Percentiles rank a stretch among this genome's conserved stretches.
phyloP scores from a whole-genome alignment of 2,888 invertebrate genomes.

The Pristionchus entomophagus region DNA sequence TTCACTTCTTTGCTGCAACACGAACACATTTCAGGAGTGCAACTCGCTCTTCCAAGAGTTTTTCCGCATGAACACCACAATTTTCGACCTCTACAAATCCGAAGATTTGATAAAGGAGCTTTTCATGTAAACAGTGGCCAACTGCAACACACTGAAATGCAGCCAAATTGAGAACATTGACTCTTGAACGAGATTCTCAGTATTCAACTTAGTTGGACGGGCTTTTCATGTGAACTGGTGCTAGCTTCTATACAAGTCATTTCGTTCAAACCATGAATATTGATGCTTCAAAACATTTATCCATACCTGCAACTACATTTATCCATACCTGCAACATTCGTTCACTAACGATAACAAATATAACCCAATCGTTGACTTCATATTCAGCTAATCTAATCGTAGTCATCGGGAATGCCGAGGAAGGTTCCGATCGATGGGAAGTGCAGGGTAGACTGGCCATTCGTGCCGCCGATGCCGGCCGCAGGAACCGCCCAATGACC shows the following conservation, averaged over 20 bases:
- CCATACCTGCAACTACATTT: too few species aligned
- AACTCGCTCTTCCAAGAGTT: constrained; percentile 36
- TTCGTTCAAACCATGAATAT: too few species aligned
- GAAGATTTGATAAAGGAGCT: constrained; percentile 1
- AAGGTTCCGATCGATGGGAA: constrained; percentile 71
- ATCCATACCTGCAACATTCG: too few species aligned
- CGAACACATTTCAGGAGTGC: constrained; percentile 7
- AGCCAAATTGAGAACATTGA: too few species aligned
- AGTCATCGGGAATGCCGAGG: constrained; percentile 71
- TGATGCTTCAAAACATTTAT: too few species aligned
- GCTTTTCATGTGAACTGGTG: too few species aligned
- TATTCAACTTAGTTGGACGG: too few species aligned
- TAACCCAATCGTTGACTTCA: too few species aligned
- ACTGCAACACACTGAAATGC: too few species aligned
- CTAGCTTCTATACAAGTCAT: too few species aligned
- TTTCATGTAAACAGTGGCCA: neutral
- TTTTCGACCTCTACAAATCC: neutral
- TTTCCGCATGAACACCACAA: neutral
- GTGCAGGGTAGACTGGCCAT: constrained; percentile 67
- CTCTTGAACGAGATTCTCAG: too few species aligned
- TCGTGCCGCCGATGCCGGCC: constrained; percentile 69
- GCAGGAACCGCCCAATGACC: constrained; percentile 72
- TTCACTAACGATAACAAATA: too few species aligned
- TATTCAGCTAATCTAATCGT: constrained; percentile 66
- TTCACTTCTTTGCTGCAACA: neutral